Conservation (phyloP, 2,797 vertebrate species). For the Tapera naevia region DNA sequence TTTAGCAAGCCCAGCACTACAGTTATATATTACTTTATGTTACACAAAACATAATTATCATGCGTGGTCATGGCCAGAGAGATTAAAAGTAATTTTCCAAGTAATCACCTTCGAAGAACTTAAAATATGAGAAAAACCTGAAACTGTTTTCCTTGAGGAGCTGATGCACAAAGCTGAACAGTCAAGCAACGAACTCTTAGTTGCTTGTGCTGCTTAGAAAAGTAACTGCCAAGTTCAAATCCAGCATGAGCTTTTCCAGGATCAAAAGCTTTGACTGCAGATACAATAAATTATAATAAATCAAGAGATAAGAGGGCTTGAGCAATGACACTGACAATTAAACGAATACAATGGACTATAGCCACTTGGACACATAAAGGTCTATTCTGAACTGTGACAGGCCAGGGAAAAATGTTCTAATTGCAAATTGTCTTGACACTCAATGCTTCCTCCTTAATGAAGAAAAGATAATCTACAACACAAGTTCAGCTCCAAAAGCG, state of each 20-base stretch:
- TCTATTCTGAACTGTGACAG: neutral
- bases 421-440: neutral
- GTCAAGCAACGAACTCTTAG: neutral
- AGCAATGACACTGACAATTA: neutral
- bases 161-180: neutral
- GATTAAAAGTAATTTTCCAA: slow-evolving; percentile 2
- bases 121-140: neutral
- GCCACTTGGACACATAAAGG: neutral
- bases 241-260: neutral
- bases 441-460: no score
- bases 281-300: neutral
- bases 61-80: neutral
- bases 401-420: neutral
- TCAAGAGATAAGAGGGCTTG: neutral
- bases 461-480: no score
- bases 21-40: neutral
- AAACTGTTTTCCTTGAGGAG: neutral
- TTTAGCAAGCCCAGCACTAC: neutral
- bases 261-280: slow-evolving; percentile 22
- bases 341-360: neutral
- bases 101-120: neutral
- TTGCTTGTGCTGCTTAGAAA: neutral
- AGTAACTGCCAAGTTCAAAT: slow-evolving; percentile 4
- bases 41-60: neutral
- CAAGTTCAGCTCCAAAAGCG: no score